phyloP scores from a whole-genome alignment of 2,113 vertebrate genomes.

The Rhinopomastus cyanomelas region DNA sequence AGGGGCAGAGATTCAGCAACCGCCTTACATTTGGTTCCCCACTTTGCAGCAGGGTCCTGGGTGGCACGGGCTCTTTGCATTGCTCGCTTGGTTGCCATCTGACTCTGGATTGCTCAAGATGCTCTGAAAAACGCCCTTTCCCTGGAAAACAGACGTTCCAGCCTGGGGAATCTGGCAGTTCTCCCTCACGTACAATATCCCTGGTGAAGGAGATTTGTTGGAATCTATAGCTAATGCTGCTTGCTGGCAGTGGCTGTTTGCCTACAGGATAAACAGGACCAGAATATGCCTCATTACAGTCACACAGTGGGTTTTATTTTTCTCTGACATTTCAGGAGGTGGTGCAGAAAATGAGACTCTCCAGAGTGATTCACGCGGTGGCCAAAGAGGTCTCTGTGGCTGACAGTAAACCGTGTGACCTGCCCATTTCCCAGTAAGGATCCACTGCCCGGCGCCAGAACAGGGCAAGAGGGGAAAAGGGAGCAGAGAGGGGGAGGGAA shows the following conservation, averaged over 20 bases:
- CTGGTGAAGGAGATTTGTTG: constrained; percentile 35
- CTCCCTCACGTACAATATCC: constrained; percentile 32
- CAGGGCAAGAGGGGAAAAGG: neutral
- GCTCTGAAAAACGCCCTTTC: neutral
- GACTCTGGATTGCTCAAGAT: neutral
- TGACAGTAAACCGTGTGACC: constrained; percentile 64
- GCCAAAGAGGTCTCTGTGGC: constrained; percentile 53
- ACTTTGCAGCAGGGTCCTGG: neutral
- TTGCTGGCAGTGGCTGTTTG: constrained; percentile 44
- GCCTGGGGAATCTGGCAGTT: constrained; percentile 49
- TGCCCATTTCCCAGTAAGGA: constrained; percentile 51
- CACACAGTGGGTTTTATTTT: constrained; percentile 62
- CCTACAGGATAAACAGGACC: constrained; percentile 46
- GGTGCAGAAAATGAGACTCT: constrained; percentile 47
- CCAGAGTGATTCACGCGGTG: neutral
- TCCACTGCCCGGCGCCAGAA: constrained; percentile 42
- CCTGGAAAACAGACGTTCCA: constrained; percentile 51
- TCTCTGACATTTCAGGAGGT: constrained; percentile 58
- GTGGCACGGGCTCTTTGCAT: rapidly evolving
- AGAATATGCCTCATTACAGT: constrained; percentile 27
- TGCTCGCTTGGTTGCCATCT: neutral
- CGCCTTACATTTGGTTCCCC: neutral
- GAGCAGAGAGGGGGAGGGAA: neutral
- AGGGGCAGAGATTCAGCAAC: neutral
- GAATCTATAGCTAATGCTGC: neutral